Conservation (phyloP, 2,888 invertebrate genomes). For the Leptinotarsa haldemani region DNA sequence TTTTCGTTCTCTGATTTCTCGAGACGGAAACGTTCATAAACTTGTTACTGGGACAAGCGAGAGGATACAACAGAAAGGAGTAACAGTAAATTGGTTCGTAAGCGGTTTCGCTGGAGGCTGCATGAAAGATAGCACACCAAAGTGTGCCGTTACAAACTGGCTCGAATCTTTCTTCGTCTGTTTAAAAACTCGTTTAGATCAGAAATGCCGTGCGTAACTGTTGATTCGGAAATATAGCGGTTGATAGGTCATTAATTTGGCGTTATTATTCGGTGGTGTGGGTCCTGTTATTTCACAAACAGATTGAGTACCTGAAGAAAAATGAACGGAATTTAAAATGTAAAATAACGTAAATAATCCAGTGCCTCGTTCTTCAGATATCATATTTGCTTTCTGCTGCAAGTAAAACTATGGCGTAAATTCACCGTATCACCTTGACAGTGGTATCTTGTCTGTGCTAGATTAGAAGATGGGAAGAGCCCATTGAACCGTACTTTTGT, state of each 20-base stretch:
- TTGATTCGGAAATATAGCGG: conserved; percentile 2
- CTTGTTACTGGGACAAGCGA: background rate
- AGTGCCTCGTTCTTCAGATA: too few relatives aligned
- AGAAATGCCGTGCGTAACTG: conserved; percentile 9
- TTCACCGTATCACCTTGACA: too few relatives aligned
- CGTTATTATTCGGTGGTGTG: background rate
- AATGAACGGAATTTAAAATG: too few relatives aligned
- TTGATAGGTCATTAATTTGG: background rate
- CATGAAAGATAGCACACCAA: background rate
- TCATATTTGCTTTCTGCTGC: too few relatives aligned
- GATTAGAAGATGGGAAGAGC: too few relatives aligned
- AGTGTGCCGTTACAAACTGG: conserved; percentile 11
- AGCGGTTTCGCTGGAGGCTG: conserved; percentile 8
- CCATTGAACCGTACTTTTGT: too few relatives aligned
- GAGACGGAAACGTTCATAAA: conserved; percentile 1
- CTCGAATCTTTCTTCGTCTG: background rate
- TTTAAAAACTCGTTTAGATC: conserved; percentile 17
- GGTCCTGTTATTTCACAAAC: background rate
- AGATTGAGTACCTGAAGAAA: too few relatives aligned
- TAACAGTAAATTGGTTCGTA: conserved; percentile 13
- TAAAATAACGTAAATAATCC: too few relatives aligned
- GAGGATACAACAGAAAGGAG: background rate
- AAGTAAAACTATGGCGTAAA: too few relatives aligned
- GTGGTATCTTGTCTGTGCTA: too few relatives aligned
- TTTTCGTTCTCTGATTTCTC: background rate